Percentiles rank a stretch among this genome's conserved stretches.
These are phyloP conservation scores for Heliconius hewitsoni DNA, from an alignment of 1,140 invertebrate species.

Conservation along the genomic window DNA sequence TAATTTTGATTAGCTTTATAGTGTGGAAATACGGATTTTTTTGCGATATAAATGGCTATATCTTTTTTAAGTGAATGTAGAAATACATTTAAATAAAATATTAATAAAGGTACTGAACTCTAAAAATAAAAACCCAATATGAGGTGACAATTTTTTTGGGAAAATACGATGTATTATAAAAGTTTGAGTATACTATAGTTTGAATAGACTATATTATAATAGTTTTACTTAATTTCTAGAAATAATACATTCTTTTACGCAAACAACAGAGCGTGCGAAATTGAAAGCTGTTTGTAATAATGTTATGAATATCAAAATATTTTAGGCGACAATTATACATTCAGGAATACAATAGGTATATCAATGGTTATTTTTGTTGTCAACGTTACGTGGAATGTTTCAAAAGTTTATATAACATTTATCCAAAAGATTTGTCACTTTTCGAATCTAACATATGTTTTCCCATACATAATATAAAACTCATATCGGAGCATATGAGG, in stretches of 20 bases:
- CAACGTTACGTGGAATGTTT: background rate
- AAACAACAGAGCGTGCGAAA: background rate
- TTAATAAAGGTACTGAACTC: no score
- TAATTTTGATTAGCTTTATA: no score
- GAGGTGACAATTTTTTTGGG: no score
- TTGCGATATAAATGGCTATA: no score
- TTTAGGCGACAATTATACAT: background rate
- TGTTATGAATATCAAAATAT: background rate
- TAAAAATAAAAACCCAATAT: background rate
- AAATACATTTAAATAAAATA: no score
- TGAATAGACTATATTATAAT: no score
- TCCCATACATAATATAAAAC: no score
- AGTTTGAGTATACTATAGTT: no score
- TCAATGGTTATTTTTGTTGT: background rate
- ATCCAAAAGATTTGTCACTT: background rate
- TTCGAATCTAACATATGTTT: background rate
- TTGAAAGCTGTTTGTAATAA: background rate
- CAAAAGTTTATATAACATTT: background rate
- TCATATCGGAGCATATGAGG: no score
- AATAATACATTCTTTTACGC: background rate
- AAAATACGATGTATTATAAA: no score
- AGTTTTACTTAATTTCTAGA: background rate
- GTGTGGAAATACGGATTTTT: no score
- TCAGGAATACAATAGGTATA: background rate
- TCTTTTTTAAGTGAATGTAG: no score